Percentiles rank a stretch among this genome's conserved stretches.
Evolutionary conservation across 2,888 invertebrate species (phyloP).

Genomic region (Helobdella robusta): DNA sequence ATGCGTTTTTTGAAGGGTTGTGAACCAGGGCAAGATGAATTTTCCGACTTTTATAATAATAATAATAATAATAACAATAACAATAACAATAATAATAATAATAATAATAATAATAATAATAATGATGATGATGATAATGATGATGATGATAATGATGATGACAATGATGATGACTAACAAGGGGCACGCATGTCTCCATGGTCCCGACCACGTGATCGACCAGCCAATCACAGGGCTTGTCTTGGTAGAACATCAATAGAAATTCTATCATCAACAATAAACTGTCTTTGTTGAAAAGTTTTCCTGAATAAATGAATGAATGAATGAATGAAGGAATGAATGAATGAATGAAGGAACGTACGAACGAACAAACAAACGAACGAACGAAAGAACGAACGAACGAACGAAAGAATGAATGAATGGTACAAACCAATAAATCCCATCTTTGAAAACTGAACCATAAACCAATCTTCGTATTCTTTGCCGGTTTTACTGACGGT

Average conservation of each 20-base stretch:
- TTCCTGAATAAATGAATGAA: conserved; percentile 6
- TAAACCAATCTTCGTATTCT: conserved; percentile 77
- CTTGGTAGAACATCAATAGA: conserved; percentile 20
- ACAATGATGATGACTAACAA: conserved; percentile 6
- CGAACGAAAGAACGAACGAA: neutral
- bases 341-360: neutral
- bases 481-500: too few relatives aligned
- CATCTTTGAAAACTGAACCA: conserved; percentile 81
- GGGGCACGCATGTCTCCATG: neutral
- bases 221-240: conserved; percentile 24
- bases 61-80: too few relatives aligned
- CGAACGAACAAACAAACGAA: too few relatives aligned
- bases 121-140: too few relatives aligned
- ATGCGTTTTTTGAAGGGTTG: neutral
- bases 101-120: too few relatives aligned
- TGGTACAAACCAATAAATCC: conserved; percentile 74
- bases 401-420: too few relatives aligned
- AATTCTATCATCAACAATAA: conserved; percentile 6
- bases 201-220: neutral
- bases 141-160: too few relatives aligned
- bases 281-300: conserved; percentile 21
- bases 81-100: too few relatives aligned
- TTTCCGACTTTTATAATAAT: too few relatives aligned
- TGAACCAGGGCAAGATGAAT: too few relatives aligned
- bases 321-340: neutral